Evolutionary conservation across 1,140 invertebrate species (phyloP), one percentile per base, ranked within the genome.

Genomic region (Doryteuthis pealeii): DNA sequence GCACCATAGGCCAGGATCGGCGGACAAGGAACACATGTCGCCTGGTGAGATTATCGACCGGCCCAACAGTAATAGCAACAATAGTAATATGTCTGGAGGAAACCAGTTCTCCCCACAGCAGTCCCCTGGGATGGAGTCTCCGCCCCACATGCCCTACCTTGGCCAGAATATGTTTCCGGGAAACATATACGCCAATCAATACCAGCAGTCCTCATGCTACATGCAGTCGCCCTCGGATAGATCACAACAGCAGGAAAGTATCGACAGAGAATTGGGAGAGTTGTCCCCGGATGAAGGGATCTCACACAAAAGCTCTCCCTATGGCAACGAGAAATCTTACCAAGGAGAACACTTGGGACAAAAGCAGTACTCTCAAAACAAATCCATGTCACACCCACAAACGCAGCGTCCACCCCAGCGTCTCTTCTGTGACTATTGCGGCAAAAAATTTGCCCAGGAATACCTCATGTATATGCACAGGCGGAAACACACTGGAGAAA

Each of bases 401-500:
- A 8, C 10, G 26, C 10, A 62, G 6, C 10, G 18, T 14, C 26
- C 26, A 28, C 18, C 22, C 22, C 54, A 62, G 54, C 35, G 35
- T 40, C 54, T 62, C 54, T 62, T 62, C 54, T 62, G 54, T 28
- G 54, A 62, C 26, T 62, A 62, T 28, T 62, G 54, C 26, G 54
- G 54, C 54, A 62, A 62, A 18, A 62, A 62, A 28, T 62, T 62
- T 62, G 12, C 54, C 6, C 54, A 62, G 54, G 54, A 62, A 62
- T 22, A 62, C 18, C 18, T 62, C n/a, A 32, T 68, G 66, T 22
- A 68, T 10, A 12, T 68, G 28, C 66, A 68, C 22, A 18, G 28
- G 30, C 8, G 28, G 32, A 68, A 28, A 22, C 66, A 68, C 1
- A 68, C 28, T 93, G 28, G 93, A 6, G 93, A 95, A 84, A 95